These are phyloP conservation scores for Apaloderma vittatum DNA, from an alignment of 2,113 vertebrate genomes.

Conservation along the genomic window DNA sequence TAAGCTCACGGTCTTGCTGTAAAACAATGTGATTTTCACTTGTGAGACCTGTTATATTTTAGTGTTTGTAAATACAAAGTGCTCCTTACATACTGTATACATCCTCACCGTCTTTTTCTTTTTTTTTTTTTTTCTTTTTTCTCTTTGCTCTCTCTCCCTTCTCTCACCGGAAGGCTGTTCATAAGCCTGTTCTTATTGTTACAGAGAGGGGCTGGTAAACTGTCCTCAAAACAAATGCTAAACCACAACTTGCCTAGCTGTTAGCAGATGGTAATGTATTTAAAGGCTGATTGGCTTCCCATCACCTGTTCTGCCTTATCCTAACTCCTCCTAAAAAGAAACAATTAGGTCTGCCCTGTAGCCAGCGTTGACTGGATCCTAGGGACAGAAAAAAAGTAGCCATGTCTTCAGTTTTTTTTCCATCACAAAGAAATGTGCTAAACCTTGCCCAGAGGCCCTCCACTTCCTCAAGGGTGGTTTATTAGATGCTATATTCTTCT, in stretches of 20 bases:
- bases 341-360: not conserved
- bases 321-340: not conserved
- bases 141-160: not conserved
- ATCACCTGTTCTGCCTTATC: constrained; percentile 7
- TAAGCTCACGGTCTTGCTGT: not conserved
- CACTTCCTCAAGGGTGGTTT: not conserved
- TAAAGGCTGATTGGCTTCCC: constrained; percentile 18
- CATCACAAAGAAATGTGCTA: not conserved
- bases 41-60: not conserved
- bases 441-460: not conserved
- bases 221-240: not conserved
- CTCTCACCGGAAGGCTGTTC: not conserved
- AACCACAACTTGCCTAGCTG: not conserved
- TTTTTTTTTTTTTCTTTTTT: not conserved
- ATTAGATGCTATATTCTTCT: not conserved
- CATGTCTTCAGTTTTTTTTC: not conserved
- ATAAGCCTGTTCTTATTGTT: constrained; percentile 4
- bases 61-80: not conserved
- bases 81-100: not conserved
- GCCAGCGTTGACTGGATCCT: not conserved
- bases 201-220: not conserved
- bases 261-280: constrained; percentile 31
- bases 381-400: not conserved
- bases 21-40: not conserved
- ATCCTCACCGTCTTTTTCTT: not conserved